Evolutionary conservation across 1,140 invertebrate species (phyloP), one percentile per base, ranked within the genome.

Genomic region (Lutraria rhynchaena): DNA sequence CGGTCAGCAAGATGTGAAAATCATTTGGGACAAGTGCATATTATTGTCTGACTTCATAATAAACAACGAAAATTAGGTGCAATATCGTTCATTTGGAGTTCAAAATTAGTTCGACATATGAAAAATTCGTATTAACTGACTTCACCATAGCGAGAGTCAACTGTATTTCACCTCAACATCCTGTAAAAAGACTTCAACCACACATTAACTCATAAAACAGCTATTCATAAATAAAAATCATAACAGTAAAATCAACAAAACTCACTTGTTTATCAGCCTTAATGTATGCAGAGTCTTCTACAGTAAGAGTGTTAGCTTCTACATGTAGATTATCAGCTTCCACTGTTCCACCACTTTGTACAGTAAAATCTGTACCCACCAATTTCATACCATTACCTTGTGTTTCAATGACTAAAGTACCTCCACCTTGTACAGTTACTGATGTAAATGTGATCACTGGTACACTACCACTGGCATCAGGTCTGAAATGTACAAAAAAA

Each of bases 331-430:
- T 83, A 73, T 89, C 87, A 27, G 82, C 71, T 15, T 81, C 74
- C 31, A 89, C 44, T 4, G 53, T 44, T 5, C 86, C 88, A 15
- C 88, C 86, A 81, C 86, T 89, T 73, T 89, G 81, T 19, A 89
- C 83, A 31, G 81, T 81, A n/a, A 89, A 71, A 29, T 58, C 61
- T 13, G 65, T 60, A 19, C 88, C 88, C 24, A 74, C 60, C 29
- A 89, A 71, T 13, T 67, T 71, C 81, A 87, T 82, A 0, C 85
- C 86, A 29, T 67, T 17, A 2, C 76, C 82, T 0, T 82, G 55
- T 24, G 85, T 86, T 24, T 83, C 77, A n/a, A 89, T 85, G 22
- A 78, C 65, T 60, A 89, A 61, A 4, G 31, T 65, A 27, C 88
- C 88, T 24, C 88, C 87, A 27, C 87, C 88, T 67, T 87, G 58